Percentiles rank a stretch among this genome's conserved stretches.
Conservation (phyloP, 2,113 vertebrate genomes). For the Sinocyclocheilus maitianheensis region DNA sequence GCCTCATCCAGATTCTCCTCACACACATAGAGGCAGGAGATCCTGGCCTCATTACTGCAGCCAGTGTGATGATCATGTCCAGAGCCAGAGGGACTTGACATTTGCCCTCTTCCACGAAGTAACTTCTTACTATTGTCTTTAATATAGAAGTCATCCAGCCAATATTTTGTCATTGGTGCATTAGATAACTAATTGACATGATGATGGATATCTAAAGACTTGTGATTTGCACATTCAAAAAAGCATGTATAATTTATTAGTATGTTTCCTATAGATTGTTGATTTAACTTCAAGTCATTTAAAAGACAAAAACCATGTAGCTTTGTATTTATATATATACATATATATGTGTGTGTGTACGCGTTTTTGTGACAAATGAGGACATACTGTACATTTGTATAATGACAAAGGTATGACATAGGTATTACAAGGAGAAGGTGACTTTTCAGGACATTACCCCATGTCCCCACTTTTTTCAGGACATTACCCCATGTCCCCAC, state of each 20-base stretch:
- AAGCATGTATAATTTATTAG: neutral
- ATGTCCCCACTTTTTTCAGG: too few species aligned
- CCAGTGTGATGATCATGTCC: slow-evolving; percentile 30
- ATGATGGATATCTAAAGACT: neutral
- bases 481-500: too few species aligned
- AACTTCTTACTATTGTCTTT: slow-evolving; percentile 45
- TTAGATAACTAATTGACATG: neutral
- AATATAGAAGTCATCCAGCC: slow-evolving; percentile 27
- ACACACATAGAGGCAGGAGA: slow-evolving; percentile 56
- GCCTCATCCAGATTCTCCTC: slow-evolving; percentile 61
- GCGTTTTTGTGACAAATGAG: too few species aligned
- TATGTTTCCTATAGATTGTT: neutral
- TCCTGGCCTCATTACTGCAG: slow-evolving; percentile 40
- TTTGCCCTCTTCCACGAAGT: slow-evolving; percentile 38
- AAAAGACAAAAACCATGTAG: neutral
- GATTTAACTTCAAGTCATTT: neutral
- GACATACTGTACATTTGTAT: too few species aligned
- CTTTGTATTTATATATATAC: neutral
- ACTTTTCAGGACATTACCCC: too few species aligned
- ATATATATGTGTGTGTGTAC: neutral
- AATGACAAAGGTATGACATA: too few species aligned
- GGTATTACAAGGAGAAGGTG: too few species aligned
- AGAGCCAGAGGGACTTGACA: slow-evolving; percentile 31
- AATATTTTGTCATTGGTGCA: slow-evolving; percentile 27
- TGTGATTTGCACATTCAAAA: neutral